Conservation (phyloP, 1,140 invertebrate genomes). For the Episyrphus balteatus region DNA sequence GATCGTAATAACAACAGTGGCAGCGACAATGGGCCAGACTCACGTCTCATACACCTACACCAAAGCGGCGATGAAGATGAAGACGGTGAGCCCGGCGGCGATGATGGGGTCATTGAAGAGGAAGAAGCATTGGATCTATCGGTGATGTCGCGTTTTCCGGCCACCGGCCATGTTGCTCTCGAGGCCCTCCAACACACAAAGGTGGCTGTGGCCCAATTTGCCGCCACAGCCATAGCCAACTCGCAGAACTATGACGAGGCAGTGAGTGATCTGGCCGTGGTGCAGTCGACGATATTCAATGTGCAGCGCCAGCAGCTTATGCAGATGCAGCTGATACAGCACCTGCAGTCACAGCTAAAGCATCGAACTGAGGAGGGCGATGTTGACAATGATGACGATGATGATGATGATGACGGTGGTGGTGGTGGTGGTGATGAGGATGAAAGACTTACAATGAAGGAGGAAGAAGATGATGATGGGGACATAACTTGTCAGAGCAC, state of each 20-base stretch:
- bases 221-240: slow-evolving; percentile 67
- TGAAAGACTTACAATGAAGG: background rate
- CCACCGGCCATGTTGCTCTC: slow-evolving; percentile 47
- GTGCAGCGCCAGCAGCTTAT: slow-evolving; percentile 89
- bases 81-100: slow-evolving; percentile 1
- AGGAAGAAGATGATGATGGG: background rate
- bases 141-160: slow-evolving; percentile 22
- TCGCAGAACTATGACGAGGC: slow-evolving; percentile 64
- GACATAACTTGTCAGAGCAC: background rate
- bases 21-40: slow-evolving; percentile 1
- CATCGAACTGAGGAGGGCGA: background rate
- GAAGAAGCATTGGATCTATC: slow-evolving; percentile 32
- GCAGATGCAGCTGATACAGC: slow-evolving; percentile 85
- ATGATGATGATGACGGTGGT: background rate
- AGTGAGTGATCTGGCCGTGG: slow-evolving; percentile 71
- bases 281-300: slow-evolving; percentile 79
- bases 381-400: slow-evolving; percentile 16
- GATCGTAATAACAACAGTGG: slow-evolving; percentile 30
- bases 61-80: background rate
- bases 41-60: background rate
- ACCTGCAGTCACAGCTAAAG: slow-evolving; percentile 74
- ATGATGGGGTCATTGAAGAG: slow-evolving; percentile 12
- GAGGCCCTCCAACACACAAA: slow-evolving; percentile 77
- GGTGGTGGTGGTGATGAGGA: background rate
- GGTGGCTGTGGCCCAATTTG: slow-evolving; percentile 82